Evolutionary conservation across 2,797 vertebrate genomes (phyloP), one percentile per base, ranked within the genome.

Genomic region (Eutrigla gurnardus): DNA sequence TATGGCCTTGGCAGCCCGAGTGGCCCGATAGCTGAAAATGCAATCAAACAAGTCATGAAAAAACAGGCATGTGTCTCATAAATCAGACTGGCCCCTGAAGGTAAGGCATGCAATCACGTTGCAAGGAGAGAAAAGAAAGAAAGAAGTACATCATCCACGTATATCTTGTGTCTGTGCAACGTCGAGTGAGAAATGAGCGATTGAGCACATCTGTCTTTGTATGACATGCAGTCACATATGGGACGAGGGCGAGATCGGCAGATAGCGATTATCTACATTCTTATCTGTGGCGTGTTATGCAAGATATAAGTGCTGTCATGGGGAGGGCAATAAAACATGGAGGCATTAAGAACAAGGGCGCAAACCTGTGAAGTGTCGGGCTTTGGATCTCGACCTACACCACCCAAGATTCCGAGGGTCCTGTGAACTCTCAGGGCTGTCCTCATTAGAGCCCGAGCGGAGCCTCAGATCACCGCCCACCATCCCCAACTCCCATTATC

Each of bases 41-140:
- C 91, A 89, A 94, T 94, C 93, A 91, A 91, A 94, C 90, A 83
- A 92, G 92, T 95, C 92, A 82, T 91, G 94, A 93, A 91, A 92
- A 93, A 94, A 92, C 91, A 88, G 86, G 84, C 87, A 87, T 82
- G 83, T 73, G 76, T 88, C 87, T 90, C 87, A 86, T 94, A 94
- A 95, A 94, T 94, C 92, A 93, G 65, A 42, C 70, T 68, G 45
- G 45, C 45, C 83, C 84, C 88, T 81, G 81, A 82, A 90, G 89
- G 82, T 77, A 79, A 83, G 64, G 83, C 85, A 83, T 80, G 82
- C 81, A 83, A 86, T 78, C 84, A 81, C 33, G 36, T 78, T 58
- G 66, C 49, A 80, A 74, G 55, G 70, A 78, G 55, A 70, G 72
- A 74, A 33, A 81, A 78, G 72, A 83, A 83, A 83, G 70, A 88